Conservation (phyloP, 2,797 vertebrate species). For the Momotus momota region DNA sequence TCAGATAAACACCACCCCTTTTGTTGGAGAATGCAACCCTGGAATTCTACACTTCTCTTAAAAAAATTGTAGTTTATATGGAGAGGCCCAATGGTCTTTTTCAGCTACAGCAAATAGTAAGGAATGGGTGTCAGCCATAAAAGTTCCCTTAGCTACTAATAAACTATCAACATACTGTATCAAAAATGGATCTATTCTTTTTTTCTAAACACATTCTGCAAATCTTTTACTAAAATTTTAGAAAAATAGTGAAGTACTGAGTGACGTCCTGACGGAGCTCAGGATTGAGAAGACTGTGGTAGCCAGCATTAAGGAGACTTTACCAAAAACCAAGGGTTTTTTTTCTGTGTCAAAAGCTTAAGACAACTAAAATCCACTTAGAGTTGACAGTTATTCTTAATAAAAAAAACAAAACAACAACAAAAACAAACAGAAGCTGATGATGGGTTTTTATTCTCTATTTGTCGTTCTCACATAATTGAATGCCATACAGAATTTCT, state of each 20-base stretch:
- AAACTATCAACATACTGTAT: neutral
- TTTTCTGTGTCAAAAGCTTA: neutral
- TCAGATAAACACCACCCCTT: rapidly evolving
- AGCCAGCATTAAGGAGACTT: neutral
- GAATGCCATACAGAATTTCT: neutral
- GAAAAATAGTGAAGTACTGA: neutral
- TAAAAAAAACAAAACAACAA: neutral
- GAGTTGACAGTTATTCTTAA: neutral
- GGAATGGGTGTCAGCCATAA: neutral
- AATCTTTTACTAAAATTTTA: neutral
- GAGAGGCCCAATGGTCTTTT: neutral
- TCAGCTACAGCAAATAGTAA: neutral
- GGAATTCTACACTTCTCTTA: neutral
- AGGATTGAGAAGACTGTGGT: neutral
- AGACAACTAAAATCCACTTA: neutral
- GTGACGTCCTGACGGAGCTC: neutral
- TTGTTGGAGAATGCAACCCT: neutral
- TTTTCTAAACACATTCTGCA: neutral
- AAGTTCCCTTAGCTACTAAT: neutral
- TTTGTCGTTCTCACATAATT: neutral
- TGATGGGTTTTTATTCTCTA: neutral
- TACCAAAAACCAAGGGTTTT: neutral
- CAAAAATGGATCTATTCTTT: neutral
- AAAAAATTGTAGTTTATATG: neutral
- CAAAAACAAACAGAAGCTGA: neutral